These are phyloP conservation scores for Oceanodroma leucorhoa DNA, from an alignment of 2,797 vertebrate genomes.

Conservation along the genomic window DNA sequence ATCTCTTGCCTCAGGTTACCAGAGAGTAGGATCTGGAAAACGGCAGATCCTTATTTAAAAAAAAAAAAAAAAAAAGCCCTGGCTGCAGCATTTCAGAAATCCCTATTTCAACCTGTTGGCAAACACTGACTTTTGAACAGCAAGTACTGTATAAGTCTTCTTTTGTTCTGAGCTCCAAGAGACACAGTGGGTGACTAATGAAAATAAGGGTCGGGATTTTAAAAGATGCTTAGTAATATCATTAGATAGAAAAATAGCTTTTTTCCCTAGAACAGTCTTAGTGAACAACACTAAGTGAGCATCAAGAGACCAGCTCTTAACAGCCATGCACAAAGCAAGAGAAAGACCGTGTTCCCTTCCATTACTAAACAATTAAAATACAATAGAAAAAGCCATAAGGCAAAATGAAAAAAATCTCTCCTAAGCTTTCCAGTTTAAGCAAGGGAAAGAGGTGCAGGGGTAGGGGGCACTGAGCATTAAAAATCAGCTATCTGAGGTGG, in stretches of 20 bases:
- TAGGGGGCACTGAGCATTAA: background rate
- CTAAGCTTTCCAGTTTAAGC: background rate
- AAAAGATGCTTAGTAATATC: background rate
- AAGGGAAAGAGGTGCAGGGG: background rate
- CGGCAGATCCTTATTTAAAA: background rate
- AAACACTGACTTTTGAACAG: background rate
- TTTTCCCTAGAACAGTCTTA: background rate
- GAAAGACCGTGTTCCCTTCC: background rate
- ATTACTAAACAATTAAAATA: background rate
- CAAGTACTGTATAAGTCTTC: background rate
- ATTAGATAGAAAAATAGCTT: background rate
- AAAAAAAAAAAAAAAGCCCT: background rate
- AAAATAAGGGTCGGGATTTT: background rate
- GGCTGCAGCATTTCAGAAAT: background rate
- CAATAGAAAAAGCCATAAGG: background rate
- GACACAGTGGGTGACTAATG: background rate
- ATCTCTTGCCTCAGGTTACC: background rate
- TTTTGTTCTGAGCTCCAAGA: background rate
- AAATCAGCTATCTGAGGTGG: background rate
- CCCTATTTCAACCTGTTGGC: constrained; percentile 44
- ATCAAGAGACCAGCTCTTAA: background rate
- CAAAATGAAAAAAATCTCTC: background rate
- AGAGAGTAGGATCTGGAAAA: background rate
- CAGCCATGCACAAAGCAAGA: background rate
- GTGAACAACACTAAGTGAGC: background rate